Conservation (phyloP, 37 sponge, comb jelly and placozoan species). For the Spongilla lacustris region DNA sequence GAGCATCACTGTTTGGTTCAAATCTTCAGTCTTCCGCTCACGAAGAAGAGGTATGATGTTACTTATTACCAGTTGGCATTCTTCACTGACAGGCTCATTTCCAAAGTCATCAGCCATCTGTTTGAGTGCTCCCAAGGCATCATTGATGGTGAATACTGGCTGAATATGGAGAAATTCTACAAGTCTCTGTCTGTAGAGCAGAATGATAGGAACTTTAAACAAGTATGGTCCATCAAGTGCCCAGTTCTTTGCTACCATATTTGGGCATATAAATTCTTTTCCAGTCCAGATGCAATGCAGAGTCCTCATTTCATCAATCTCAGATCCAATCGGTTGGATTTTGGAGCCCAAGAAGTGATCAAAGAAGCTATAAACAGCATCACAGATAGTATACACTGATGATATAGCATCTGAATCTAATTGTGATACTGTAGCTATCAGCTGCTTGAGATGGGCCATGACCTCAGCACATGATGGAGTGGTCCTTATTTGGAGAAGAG, state of each 20-base stretch:
- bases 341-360: constrained; percentile 1
- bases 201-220: constrained; percentile 28
- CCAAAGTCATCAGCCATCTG: constrained; percentile 45
- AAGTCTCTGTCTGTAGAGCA: constrained; percentile 3
- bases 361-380: constrained; percentile 14
- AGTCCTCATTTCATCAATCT: neutral
- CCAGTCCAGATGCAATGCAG: constrained; percentile 55
- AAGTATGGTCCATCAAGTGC: constrained; percentile 52
- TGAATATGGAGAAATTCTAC: constrained; percentile 29
- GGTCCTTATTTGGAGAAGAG: neutral
- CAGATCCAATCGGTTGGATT: neutral
- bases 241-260: constrained; percentile 25
- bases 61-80: constrained; percentile 8
- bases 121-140: constrained; percentile 43
- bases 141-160: constrained; percentile 19
- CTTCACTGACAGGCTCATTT: neutral
- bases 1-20: constrained; percentile 6
- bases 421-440: neutral
- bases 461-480: constrained; percentile 23
- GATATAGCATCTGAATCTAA: neutral
- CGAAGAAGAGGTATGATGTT: constrained; percentile 11
- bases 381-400: constrained; percentile 8
- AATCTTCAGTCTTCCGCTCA: neutral
- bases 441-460: constrained; percentile 21
- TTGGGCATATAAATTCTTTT: constrained; percentile 19